Evolutionary conservation across 2,888 invertebrate genomes (phyloP), one percentile per base, ranked within the genome.

Genomic region (Dryococelus australis): DNA sequence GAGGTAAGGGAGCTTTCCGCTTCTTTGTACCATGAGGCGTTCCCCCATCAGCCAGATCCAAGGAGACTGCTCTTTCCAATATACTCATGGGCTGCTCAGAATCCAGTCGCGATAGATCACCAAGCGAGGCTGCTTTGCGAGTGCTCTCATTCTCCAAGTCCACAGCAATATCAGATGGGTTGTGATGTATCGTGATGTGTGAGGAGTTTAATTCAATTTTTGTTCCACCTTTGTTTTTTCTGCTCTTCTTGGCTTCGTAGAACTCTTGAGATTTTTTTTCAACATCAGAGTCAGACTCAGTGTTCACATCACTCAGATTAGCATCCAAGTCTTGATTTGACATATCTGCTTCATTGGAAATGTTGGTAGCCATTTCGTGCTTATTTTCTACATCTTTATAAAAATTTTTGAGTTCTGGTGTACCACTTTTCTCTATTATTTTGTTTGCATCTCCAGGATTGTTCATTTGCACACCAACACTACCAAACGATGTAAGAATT

Each of bases 91-190:
- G 89, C 86, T 89, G 89, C 53, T 88, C 89, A 35, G 93, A 92
- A 87, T 94, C 93, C 88, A 97, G 95, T 91, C 95, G 95, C 0
- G 96, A 96, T 86, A 97, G 92, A 92, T 97, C 97, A 0, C 97
- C 97, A 1, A 97, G 93, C 78, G 97, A 97, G 0, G 97, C 96
- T 3, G 97, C 96, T 92, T 96, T 96, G 27, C 97, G 93, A 87
- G 93, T 94, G 91, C 95, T 95, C 89, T 95, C 95, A 86, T 95
- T 94, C 0, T 92, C 92, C 47, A 87, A 81, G 4, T 83, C 88
- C 43, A 86, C 87, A 24, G 85, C 84, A n/a, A 86, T 87, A 28
- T 88, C 84, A 24, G 88, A 86, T 28, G 88, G 88, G 65, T 95
- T 95, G 91, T 96, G 95, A 90, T 96, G 96, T 80, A 96, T 95